These are phyloP conservation scores for Tenthredo distinguenda DNA, from an alignment of 2,888 invertebrate genomes.

Conservation along the genomic window DNA sequence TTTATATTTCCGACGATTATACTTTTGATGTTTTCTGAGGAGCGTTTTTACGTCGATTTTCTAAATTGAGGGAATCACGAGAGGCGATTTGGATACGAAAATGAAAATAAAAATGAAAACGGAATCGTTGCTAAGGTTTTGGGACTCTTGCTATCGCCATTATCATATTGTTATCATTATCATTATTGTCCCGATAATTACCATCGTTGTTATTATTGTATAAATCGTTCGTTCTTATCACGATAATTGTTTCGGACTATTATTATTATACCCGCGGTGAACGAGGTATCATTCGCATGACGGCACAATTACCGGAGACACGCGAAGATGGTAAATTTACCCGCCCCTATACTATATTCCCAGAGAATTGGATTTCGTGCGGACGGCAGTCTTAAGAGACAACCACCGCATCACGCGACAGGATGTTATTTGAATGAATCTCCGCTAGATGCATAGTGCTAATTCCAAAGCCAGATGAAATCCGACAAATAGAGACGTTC, in stretches of 20 bases:
- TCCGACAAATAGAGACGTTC: background rate
- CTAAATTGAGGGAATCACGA: background rate
- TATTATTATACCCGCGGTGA: conserved; percentile 24
- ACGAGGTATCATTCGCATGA: conserved; percentile 40
- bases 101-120: background rate
- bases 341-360: conserved; percentile 32
- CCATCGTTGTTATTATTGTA: background rate
- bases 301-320: conserved; percentile 42
- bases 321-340: conserved; percentile 38
- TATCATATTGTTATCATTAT: background rate
- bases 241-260: background rate
- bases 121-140: background rate
- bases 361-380: conserved; percentile 4
- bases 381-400: conserved; percentile 28
- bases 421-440: background rate
- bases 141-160: background rate
- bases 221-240: background rate
- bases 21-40: too few species aligned
- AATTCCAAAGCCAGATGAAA: background rate
- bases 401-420: background rate
- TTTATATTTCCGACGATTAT: too few species aligned
- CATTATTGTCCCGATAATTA: background rate
- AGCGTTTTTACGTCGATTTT: too few species aligned
- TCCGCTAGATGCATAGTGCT: background rate
- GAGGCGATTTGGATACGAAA: background rate